Base-by-base conservation (phyloP, 2,888 invertebrate species). In the Athalia rosae region DNA sequence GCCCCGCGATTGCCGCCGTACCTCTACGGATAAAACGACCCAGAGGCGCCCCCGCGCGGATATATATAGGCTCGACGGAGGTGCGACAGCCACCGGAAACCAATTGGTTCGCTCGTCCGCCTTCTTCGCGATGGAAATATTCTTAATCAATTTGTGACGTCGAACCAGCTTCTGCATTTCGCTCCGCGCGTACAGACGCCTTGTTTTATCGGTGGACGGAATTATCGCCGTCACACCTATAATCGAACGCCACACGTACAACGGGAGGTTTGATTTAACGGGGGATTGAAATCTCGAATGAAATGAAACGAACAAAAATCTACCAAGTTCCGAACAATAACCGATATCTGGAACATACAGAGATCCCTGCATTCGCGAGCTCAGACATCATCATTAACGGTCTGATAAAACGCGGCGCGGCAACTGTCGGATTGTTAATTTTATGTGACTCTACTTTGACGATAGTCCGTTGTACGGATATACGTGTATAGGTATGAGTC, bases 1-100 rank as follows among this genome's bases (percentile, higher is more conserved):
- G 83, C 80, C 71, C 62, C 5, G 71, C 67, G 77, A 41, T 67
- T 59, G 66, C 59, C 48, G 66, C 59, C 48, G 58, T 28, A 7
- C 71, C 56, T 71, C 62, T 74, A 74, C n/a, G n/a, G 43, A 58
- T 74, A 74, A 43, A 47, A 47, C 61, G 61, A 62, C 15, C 74
- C 48, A 61, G 48, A 74, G 74, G 74, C 59, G 62, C 61, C 74
- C 47, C 53, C 48, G 48, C 47, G 28, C 13, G 61, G 15, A 56
- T 4, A n/a, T n/a, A n/a, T n/a, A n/a, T n/a, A 71, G 48, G 48
- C 48, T 74, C 45, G n/a, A 28, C 61, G 8, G 41, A 50, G 74
- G 61, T 61, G 50, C 47, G 61, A 74, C 74, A 74, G 61, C 74
- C 74, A 61, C 61, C 47, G n/a, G 28, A 61, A 61, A 62, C 71